Conservation (phyloP, 2,888 invertebrate species). For the Stegophylla sp. region DNA sequence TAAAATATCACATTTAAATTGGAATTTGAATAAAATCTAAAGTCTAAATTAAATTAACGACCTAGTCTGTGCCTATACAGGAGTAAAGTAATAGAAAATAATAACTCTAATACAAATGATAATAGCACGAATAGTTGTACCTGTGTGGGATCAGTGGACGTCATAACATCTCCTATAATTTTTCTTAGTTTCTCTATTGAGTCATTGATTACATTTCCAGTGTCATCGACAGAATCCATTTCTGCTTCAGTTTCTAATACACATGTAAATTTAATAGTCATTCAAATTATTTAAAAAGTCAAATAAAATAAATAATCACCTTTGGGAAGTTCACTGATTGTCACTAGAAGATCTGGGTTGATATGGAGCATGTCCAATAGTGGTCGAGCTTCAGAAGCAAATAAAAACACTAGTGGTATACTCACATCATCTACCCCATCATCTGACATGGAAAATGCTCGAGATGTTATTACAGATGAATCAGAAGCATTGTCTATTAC, state of each 20-base stretch:
- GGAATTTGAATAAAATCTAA: constrained; percentile 40
- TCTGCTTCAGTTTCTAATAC: constrained; percentile 47
- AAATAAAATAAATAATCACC: constrained; percentile 41
- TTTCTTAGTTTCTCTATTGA: constrained; percentile 52
- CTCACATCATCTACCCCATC: constrained; percentile 85
- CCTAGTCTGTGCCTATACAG: constrained; percentile 41
- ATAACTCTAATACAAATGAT: constrained; percentile 46
- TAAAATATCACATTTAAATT: constrained; percentile 54
- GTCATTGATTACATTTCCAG: constrained; percentile 48
- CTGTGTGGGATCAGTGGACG: constrained; percentile 53
- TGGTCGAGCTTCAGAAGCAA: constrained; percentile 71
- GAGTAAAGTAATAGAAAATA: constrained; percentile 47
- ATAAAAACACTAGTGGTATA: constrained; percentile 91
- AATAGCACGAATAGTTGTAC: constrained; percentile 55
- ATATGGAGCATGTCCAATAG: constrained; percentile 62
- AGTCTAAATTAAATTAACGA: constrained; percentile 35
- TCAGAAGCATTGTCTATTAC: constrained; percentile 83
- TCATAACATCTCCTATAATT: constrained; percentile 48
- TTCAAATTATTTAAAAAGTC: not conserved
- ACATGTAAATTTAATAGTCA: not conserved
- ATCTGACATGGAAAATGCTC: constrained; percentile 96
- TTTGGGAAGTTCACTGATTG: constrained; percentile 61
- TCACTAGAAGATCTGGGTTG: constrained; percentile 61
- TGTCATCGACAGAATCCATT: constrained; percentile 43
- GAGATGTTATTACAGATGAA: constrained; percentile 76